A percentile compares a stretch with the other conserved stretches of the same genome.
Evolutionary conservation across 2,797 vertebrate genomes (phyloP).

Genomic region (Atherinosoma microstoma): DNA sequence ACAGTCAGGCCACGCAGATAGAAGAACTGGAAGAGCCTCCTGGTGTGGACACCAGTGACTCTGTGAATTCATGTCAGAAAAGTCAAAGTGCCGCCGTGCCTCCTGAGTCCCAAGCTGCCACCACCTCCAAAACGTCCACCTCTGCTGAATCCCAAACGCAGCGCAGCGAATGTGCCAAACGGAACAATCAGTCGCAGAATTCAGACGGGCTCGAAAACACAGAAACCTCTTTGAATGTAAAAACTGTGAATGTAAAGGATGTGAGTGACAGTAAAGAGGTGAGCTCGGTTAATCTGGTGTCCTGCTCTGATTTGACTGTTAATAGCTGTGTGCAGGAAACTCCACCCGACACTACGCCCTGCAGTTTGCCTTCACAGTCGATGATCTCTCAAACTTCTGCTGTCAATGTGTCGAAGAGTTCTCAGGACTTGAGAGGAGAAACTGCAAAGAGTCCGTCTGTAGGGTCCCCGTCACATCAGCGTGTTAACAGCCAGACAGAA

Average conservation of each 20-base stretch:
- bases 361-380: constrained; percentile 56
- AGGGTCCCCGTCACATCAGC: neutral
- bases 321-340: constrained; percentile 58
- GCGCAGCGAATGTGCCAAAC: constrained; percentile 22
- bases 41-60: constrained; percentile 40
- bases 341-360: constrained; percentile 27
- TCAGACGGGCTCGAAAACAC: constrained; percentile 26
- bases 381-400: constrained; percentile 31
- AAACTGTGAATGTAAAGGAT: constrained; percentile 46
- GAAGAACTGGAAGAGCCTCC: constrained; percentile 71
- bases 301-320: constrained; percentile 48
- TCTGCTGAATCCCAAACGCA: constrained; percentile 27
- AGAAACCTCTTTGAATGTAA: constrained; percentile 41
- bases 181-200: constrained; percentile 24
- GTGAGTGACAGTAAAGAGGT: constrained; percentile 22
- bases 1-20: constrained; percentile 86
- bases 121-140: constrained; percentile 27
- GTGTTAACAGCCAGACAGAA: constrained; percentile 18
- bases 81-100: constrained; percentile 26
- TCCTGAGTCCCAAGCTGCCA: constrained; percentile 19
- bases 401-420: constrained; percentile 14
- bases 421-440: constrained; percentile 26
- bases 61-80: constrained; percentile 41
- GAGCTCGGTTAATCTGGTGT: constrained; percentile 3
- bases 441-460: constrained; percentile 9